These are phyloP conservation scores for Chloroceryle aenea DNA, from an alignment of 2,113 vertebrate species.

Conservation along the genomic window DNA sequence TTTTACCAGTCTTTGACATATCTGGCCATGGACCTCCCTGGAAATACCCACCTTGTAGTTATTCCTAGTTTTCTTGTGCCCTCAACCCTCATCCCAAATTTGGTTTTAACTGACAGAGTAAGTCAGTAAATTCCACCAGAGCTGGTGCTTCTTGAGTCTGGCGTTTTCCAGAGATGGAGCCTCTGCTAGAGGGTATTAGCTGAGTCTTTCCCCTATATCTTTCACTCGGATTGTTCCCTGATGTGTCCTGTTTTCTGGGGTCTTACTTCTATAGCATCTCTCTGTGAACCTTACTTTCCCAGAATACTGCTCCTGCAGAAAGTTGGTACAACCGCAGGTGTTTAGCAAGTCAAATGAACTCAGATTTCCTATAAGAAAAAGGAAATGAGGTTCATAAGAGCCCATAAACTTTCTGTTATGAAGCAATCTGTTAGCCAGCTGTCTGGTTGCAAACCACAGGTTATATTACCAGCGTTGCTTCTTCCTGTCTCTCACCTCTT, in stretches of 20 bases:
- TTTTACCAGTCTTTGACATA: neutral
- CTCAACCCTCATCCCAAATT: neutral
- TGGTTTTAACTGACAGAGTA: neutral
- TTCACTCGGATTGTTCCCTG: neutral
- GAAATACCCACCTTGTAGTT: neutral
- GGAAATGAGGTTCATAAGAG: slow-evolving; percentile 53
- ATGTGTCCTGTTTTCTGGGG: neutral
- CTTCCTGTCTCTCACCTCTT: slow-evolving; percentile 52
- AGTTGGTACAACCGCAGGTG: neutral
- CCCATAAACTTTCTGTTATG: slow-evolving; percentile 57
- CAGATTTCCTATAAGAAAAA: slow-evolving; percentile 49
- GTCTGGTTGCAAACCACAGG: slow-evolving; percentile 51
- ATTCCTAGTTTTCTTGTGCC: neutral
- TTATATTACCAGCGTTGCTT: slow-evolving; percentile 32
- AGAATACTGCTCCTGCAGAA: neutral
- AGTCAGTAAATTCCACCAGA: neutral
- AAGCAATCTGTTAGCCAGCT: slow-evolving; percentile 63
- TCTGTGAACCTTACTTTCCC: neutral
- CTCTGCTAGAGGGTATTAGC: neutral
- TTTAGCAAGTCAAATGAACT: slow-evolving; percentile 33
- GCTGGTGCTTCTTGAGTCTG: neutral
- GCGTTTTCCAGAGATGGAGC: neutral
- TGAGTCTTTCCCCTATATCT: neutral
- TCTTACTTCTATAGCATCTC: neutral
- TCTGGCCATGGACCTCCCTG: neutral